These are phyloP conservation scores for Ophthalmolycus amberensis DNA, from an alignment of 2,113 vertebrate species.

Conservation along the genomic window DNA sequence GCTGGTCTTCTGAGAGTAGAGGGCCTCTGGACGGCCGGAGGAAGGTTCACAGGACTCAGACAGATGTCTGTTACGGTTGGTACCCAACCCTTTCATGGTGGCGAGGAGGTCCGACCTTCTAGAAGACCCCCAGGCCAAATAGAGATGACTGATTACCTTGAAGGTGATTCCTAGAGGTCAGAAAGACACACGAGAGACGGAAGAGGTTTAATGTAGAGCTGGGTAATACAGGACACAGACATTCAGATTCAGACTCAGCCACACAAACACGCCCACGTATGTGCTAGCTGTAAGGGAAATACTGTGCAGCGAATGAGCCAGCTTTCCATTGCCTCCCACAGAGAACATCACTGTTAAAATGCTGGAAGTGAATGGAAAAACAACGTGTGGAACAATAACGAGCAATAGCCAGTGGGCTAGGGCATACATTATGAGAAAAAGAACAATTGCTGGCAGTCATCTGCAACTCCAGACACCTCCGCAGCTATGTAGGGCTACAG, in stretches of 20 bases:
- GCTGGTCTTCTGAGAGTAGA: conserved; percentile 86
- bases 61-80: conserved; percentile 92
- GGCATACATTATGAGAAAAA: conserved; percentile 49
- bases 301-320: conserved; percentile 40
- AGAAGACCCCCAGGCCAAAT: conserved; percentile 76
- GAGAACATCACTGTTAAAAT: conserved; percentile 56
- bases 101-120: conserved; percentile 77
- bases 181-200: conserved; percentile 23
- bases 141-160: conserved; percentile 56
- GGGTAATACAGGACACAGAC: conserved; percentile 11
- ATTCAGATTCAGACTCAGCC: conserved; percentile 18
- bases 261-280: conserved; percentile 31
- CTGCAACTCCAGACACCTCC: conserved; percentile 41
- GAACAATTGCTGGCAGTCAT: conserved; percentile 56
- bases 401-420: conserved; percentile 42
- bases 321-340: conserved; percentile 51
- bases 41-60: conserved; percentile 92
- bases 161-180: conserved; percentile 68
- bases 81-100: conserved; percentile 97
- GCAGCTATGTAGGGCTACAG: conserved; percentile 39
- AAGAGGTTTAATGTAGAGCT: conserved; percentile 1
- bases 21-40: conserved; percentile 82
- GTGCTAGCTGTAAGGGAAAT: conserved; percentile 31
- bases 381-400: conserved; percentile 54
- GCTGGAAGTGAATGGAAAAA: conserved; percentile 48